Base-by-base conservation (phyloP, 2,113 vertebrate species). In the Eulacestoma nigropectus region DNA sequence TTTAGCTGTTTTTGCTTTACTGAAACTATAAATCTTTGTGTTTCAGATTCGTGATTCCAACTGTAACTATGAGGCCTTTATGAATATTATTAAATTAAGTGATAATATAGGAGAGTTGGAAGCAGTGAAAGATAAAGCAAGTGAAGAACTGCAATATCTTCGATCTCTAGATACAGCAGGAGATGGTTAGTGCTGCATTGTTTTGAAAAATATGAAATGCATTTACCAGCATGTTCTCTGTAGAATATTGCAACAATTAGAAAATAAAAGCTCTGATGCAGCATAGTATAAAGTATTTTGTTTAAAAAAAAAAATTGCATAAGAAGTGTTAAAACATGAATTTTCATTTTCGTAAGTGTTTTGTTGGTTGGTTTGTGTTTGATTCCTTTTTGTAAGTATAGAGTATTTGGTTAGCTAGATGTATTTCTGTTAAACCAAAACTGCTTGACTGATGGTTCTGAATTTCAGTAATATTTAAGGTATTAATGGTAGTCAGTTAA, bases 51-150 rank as follows among this genome's bases (percentile, higher is more conserved):
- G 98, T 92, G 99, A 99, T 98, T 99, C 99, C 87, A 99, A 99
- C 98, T 99, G 99, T 97, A 99, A 99, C 97, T 99, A 99, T 91
- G 99, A 99, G 98, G 99, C 99, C 98, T 99, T 99, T 98, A 99
- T 99, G 99, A 99, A 99, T 98, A 99, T 99, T 98, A 98, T 99
- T 97, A 99, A 99, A 98, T 98, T 99, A 98, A 99, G 99, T 80
- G 99, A 99, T 98, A 99, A 99, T 94, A 97, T 98, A 49, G 91
- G 98, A 35, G 99, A 99, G 96, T 97, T 99, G 94, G 99, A 99
- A 98, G 99, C 99, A 29, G 99, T 99, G 76, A 99, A 99, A 97
- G 99, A 99, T 98, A 99, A 99, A 97, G 99, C 99, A 93, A 96
- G 98, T 95, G 99, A 99, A 98, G 99, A 99, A 98, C 97, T 99